Evolutionary conservation across 2,888 invertebrate species (phyloP).

Genomic region (Halictus ligatus): DNA sequence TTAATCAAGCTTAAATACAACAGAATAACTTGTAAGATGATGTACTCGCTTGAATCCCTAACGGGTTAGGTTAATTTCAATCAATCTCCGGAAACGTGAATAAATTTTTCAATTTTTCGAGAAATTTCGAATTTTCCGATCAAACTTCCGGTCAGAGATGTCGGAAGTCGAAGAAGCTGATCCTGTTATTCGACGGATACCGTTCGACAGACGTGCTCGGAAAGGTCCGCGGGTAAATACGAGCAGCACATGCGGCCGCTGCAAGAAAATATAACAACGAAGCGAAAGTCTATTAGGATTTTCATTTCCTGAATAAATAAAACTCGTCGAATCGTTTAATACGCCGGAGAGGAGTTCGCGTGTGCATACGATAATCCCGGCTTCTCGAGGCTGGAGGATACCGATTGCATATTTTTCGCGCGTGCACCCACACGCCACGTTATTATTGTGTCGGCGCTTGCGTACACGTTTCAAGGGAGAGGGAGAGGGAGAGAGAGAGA

Average conservation of each 20-base stretch:
- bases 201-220: conserved; percentile 33
- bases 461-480: background rate
- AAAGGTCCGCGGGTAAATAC: conserved; percentile 61
- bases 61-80: no score
- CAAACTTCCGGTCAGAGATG: background rate
- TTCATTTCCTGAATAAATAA: conserved; percentile 75
- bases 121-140: background rate
- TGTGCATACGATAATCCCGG: conserved; percentile 71
- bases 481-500: no score
- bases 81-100: background rate
- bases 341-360: conserved; percentile 67
- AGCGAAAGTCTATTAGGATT: conserved; percentile 75
- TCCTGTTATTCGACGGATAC: conserved; percentile 49
- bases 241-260: conserved; percentile 47
- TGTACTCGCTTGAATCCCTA: no score
- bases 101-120: background rate
- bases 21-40: no score
- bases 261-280: conserved; percentile 74
- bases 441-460: background rate
- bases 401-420: conserved; percentile 60
- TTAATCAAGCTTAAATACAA: no score
- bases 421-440: conserved; percentile 33
- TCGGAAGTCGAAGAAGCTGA: conserved; percentile 19
- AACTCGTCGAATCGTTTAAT: conserved; percentile 74
- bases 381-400: conserved; percentile 60